Percentiles rank a stretch among this genome's conserved stretches.
phyloP scores from a whole-genome alignment of 2,113 vertebrate genomes.

The Columbina picui region DNA sequence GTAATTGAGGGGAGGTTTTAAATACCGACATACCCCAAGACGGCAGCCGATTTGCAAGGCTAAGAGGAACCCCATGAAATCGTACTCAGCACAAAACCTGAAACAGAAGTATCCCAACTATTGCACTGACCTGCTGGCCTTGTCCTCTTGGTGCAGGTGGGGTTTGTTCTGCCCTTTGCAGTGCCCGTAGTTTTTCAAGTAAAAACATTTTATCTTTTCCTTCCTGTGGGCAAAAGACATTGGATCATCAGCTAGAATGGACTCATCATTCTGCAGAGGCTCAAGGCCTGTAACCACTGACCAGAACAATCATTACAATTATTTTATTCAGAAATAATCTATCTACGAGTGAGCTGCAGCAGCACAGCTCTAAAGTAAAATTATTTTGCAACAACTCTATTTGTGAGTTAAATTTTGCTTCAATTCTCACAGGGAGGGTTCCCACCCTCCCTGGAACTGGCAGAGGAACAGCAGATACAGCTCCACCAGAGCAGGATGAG shows the following conservation, averaged over 20 bases:
- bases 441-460: not conserved
- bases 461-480: not conserved
- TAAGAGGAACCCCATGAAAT: not conserved
- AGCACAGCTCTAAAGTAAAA: not conserved
- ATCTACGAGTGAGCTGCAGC: not conserved
- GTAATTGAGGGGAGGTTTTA: not conserved
- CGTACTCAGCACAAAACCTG: rapidly evolving
- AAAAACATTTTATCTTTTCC: slow-evolving; percentile 90
- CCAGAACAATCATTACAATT: not conserved
- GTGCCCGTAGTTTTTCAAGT: slow-evolving; percentile 73
- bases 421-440: not conserved
- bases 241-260: not conserved
- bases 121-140: slow-evolving; percentile 59
- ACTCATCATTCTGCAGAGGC: not conserved
- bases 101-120: not conserved
- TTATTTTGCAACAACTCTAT: not conserved
- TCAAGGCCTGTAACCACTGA: not conserved
- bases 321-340: not conserved
- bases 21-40: not conserved
- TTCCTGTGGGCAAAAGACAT: slow-evolving; percentile 74
- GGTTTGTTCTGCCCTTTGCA: slow-evolving; percentile 50
- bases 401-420: not conserved
- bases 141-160: not conserved
- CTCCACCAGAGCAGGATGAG: not conserved
- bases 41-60: not conserved